These are phyloP conservation scores for Rousettus leschenaultii DNA, from an alignment of 2,113 vertebrate species.

Conservation along the genomic window DNA sequence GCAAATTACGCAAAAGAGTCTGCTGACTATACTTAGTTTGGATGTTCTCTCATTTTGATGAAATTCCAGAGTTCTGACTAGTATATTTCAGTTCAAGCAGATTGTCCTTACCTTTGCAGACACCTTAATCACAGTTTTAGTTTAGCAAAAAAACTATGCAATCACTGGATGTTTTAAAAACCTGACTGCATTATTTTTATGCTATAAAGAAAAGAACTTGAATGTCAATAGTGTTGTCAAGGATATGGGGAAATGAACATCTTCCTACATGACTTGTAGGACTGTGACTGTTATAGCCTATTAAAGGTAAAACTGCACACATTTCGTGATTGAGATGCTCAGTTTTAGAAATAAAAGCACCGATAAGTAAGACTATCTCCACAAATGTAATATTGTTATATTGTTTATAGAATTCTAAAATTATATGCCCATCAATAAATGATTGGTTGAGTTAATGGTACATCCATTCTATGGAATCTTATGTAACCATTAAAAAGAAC, in stretches of 20 bases:
- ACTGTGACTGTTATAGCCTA: background rate
- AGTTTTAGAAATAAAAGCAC: slow-evolving; percentile 17
- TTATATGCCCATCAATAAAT: background rate
- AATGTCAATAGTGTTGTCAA: background rate
- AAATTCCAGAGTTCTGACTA: background rate
- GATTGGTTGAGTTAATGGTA: background rate
- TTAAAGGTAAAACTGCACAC: background rate
- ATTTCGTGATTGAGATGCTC: background rate
- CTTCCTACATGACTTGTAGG: background rate
- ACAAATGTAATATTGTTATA: background rate
- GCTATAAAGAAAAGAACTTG: background rate
- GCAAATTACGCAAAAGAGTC: background rate
- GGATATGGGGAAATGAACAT: background rate
- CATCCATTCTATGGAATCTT: background rate
- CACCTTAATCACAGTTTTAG: background rate
- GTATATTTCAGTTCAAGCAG: background rate
- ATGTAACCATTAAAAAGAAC: background rate
- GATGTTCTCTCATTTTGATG: background rate
- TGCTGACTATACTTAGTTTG: background rate
- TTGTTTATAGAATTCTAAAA: background rate
- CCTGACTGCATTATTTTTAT: background rate
- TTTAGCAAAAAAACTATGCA: background rate
- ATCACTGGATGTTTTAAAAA: background rate
- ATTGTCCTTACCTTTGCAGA: background rate
- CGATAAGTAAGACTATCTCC: background rate